Percentiles rank a stretch among this genome's conserved stretches.
These are phyloP conservation scores for Dendrolimus houi DNA, from an alignment of 2,888 invertebrate genomes.

Conservation along the genomic window DNA sequence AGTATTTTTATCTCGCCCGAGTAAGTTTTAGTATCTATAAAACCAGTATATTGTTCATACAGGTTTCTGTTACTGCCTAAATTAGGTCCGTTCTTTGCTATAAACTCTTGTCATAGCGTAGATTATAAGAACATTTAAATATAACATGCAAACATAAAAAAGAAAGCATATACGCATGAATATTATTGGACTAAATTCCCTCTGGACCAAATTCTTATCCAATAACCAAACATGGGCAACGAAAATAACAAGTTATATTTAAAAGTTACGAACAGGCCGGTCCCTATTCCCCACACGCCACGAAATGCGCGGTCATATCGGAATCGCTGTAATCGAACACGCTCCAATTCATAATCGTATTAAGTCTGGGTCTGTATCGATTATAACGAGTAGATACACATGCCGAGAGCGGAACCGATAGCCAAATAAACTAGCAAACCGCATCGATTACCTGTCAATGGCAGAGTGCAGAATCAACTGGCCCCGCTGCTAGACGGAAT, in stretches of 20 bases:
- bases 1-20: too few species aligned
- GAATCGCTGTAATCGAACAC: conserved; percentile 42
- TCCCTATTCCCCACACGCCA: conserved; percentile 14
- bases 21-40: too few species aligned
- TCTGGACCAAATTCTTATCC: not conserved
- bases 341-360: conserved; percentile 54
- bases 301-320: conserved; percentile 29
- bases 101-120: too few species aligned
- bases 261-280: conserved; percentile 11
- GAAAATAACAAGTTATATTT: conserved; percentile 4
- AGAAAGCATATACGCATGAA: too few species aligned
- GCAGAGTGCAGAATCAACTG: conserved; percentile 51
- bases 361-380: conserved; percentile 44
- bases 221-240: conserved; percentile 1
- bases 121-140: too few species aligned
- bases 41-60: too few species aligned
- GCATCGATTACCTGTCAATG: conserved; percentile 73
- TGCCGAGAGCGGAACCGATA: conserved; percentile 62
- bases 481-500: conserved; percentile 41
- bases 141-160: too few species aligned
- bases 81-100: too few species aligned
- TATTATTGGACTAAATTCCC: not conserved
- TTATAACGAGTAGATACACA: conserved; percentile 66
- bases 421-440: conserved; percentile 73
- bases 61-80: too few species aligned